Conservation (phyloP, 2,888 invertebrate genomes). For the Ptilodon capucinus region DNA sequence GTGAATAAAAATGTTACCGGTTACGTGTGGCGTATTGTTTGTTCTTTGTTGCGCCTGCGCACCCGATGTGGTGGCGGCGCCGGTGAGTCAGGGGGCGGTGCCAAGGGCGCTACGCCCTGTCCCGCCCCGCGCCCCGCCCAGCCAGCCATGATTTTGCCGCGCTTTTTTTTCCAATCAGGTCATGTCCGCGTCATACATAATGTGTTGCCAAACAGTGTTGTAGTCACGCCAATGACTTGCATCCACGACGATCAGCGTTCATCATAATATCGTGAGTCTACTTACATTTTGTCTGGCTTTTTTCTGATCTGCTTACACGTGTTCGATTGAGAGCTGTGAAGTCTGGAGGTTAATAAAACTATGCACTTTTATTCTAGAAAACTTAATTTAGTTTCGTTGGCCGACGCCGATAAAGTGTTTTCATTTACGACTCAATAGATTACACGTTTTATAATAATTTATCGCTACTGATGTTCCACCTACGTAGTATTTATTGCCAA, state of each 20-base stretch:
- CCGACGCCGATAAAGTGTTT: background rate
- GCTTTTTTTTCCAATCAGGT: conserved; percentile 70
- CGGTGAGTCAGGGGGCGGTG: conserved; percentile 72
- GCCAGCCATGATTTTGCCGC: conserved; percentile 74
- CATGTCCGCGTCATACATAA: conserved; percentile 65
- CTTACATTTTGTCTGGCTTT: conserved; percentile 35
- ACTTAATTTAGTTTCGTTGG: background rate
- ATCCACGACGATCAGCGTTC: conserved; percentile 33
- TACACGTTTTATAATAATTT: background rate
- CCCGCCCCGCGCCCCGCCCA: conserved; percentile 70
- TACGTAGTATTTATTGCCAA: background rate
- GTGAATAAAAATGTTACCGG: background rate
- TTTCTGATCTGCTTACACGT: conserved; percentile 19
- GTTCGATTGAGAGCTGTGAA: conserved; percentile 22
- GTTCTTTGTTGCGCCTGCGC: conserved; percentile 55
- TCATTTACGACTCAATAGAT: background rate
- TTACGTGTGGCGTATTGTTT: conserved; percentile 19
- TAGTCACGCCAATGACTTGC: conserved; percentile 42
- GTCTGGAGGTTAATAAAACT: conserved; percentile 12
- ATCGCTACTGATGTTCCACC: background rate
- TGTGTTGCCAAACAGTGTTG: conserved; percentile 73
- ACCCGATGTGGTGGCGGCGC: conserved; percentile 51
- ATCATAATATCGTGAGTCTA: conserved; percentile 33
- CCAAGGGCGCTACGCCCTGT: conserved; percentile 78
- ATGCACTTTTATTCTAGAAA: conserved; percentile 6